phyloP scores from a whole-genome alignment of 2,888 invertebrate genomes.

The Scaptomyza cyrtandrae region DNA sequence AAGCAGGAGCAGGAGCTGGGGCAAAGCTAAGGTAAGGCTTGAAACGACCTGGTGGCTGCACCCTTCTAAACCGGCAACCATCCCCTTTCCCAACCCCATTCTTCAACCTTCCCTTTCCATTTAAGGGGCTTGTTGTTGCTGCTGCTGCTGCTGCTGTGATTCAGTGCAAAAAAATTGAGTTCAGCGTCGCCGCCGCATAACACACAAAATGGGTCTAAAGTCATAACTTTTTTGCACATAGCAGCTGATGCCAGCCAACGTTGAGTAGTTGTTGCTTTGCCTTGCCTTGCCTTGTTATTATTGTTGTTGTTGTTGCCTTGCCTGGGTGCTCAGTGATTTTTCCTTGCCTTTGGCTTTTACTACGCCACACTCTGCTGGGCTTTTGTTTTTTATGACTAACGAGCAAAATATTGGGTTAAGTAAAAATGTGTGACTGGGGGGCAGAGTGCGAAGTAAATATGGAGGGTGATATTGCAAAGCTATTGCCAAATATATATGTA shows the following conservation, averaged over 20 bases:
- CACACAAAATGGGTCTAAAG: conserved; percentile 81
- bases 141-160: conserved; percentile 49
- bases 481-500: not conserved
- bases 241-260: conserved; percentile 70
- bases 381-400: conserved; percentile 77
- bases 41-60: conserved; percentile 25
- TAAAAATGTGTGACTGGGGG: conserved; percentile 41
- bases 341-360: conserved; percentile 78
- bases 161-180: conserved; percentile 67
- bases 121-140: conserved; percentile 7
- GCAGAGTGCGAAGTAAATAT: conserved; percentile 9
- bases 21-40: conserved; percentile 57
- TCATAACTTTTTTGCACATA: conserved; percentile 78
- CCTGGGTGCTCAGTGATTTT: conserved; percentile 71
- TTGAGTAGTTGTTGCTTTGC: conserved; percentile 43
- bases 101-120: no score
- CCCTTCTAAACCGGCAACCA: not conserved
- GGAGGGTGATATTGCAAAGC: conserved; percentile 1
- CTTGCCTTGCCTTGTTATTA: conserved; percentile 34
- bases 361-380: conserved; percentile 68
- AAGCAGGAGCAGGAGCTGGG: conserved; percentile 6
- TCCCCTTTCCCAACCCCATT: not conserved
- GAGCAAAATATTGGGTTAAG: conserved; percentile 79
- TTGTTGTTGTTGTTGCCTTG: conserved; percentile 35
- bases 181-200: conserved; percentile 55